A percentile compares a stretch with the other conserved stretches of the same genome.
Conservation (phyloP, 2,797 vertebrate species). For the Octomys mimax region DNA sequence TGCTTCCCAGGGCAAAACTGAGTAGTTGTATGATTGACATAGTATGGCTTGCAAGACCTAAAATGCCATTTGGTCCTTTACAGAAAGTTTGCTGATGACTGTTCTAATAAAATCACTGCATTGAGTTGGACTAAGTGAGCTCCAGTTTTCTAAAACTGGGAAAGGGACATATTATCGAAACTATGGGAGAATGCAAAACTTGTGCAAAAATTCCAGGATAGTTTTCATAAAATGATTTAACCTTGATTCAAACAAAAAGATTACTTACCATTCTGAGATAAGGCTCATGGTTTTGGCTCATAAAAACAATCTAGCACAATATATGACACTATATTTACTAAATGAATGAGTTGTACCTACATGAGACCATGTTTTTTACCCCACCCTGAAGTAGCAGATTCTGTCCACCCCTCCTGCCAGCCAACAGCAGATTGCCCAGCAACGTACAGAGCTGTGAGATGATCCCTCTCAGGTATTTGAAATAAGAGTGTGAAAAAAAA, state of each 20-base stretch:
- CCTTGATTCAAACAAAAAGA: neutral
- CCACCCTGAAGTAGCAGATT: neutral
- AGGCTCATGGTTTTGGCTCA: neutral
- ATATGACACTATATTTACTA: neutral
- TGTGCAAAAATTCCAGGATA: neutral
- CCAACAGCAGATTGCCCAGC: neutral
- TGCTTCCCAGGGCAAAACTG: neutral
- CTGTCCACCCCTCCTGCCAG: neutral
- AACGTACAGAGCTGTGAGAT: neutral
- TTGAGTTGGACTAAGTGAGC: neutral
- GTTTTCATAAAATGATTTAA: constrained; percentile 18
- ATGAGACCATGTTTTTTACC: neutral
- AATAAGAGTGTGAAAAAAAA: neutral
- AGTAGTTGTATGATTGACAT: neutral
- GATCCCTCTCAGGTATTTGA: neutral
- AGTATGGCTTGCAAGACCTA: neutral
- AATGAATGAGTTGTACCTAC: neutral
- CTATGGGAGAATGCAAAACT: neutral
- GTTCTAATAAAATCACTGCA: neutral
- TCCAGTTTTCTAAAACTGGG: constrained; percentile 14
- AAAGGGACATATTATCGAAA: neutral
- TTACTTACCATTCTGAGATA: neutral
- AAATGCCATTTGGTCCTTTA: neutral
- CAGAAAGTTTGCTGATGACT: neutral
- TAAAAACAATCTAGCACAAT: neutral